Evolutionary conservation across 2,888 invertebrate genomes (phyloP).

Genomic region (Thymelicus sylvestris): DNA sequence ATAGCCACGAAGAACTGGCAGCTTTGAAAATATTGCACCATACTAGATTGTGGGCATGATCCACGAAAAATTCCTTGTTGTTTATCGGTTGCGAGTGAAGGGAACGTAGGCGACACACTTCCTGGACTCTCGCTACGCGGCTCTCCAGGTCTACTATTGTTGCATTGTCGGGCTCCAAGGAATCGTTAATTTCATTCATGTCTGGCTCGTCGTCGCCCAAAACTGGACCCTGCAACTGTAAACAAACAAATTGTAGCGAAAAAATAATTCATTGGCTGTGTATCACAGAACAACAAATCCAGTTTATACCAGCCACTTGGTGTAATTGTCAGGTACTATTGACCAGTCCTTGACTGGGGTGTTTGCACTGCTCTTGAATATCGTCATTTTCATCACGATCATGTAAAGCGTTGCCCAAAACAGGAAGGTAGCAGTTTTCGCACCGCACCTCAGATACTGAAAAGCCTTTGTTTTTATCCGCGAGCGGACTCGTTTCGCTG

Average conservation of each 20-base stretch:
- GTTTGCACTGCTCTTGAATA: conserved; percentile 72
- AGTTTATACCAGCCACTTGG: conserved; percentile 74
- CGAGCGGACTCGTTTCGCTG: conserved; percentile 66
- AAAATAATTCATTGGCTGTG: background rate
- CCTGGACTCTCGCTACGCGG: conserved; percentile 72
- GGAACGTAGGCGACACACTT: conserved; percentile 75
- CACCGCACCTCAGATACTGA: conserved; percentile 74
- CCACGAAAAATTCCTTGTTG: conserved; percentile 90
- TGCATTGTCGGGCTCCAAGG: conserved; percentile 69
- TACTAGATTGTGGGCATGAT: conserved; percentile 86
- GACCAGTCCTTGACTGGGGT: conserved; percentile 69
- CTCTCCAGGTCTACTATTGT: conserved; percentile 77
- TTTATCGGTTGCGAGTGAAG: conserved; percentile 80
- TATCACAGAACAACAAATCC: conserved; percentile 10
- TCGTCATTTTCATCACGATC: conserved; percentile 78
- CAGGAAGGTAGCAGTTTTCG: conserved; percentile 75
- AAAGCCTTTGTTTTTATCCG: conserved; percentile 66
- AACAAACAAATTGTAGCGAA: background rate
- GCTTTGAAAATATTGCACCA: conserved; percentile 92
- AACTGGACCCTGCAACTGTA: conserved; percentile 72
- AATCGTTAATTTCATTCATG: conserved; percentile 53
- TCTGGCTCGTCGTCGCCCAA: conserved; percentile 66
- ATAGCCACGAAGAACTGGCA: conserved; percentile 92
- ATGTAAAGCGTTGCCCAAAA: conserved; percentile 78
- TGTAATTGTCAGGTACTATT: conserved; percentile 75